These are phyloP conservation scores for Mastomys natalensis DNA, from an alignment of 2,113 vertebrate species.

Conservation along the genomic window DNA sequence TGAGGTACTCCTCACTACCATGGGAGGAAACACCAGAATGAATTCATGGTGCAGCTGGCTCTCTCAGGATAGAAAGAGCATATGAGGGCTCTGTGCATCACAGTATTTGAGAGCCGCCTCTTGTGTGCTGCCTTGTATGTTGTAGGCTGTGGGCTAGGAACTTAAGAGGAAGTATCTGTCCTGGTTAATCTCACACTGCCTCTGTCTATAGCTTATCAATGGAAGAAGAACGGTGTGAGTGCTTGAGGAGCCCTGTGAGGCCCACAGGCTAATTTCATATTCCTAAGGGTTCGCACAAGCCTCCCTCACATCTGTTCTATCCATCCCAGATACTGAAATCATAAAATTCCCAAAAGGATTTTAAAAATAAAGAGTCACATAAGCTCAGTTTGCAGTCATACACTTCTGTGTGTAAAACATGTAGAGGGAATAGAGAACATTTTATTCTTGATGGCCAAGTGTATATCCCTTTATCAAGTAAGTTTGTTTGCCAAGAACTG, in stretches of 20 bases:
- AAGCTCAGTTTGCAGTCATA: not conserved
- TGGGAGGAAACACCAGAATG: too few species aligned
- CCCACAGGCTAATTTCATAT: not conserved
- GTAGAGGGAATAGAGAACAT: not conserved
- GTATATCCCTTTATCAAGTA: not conserved
- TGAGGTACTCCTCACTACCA: not conserved
- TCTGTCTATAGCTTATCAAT: not conserved
- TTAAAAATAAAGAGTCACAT: not conserved
- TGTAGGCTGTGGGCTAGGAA: not conserved
- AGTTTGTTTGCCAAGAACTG: not conserved
- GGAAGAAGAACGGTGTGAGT: not conserved
- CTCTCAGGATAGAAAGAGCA: not conserved
- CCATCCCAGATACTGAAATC: not conserved
- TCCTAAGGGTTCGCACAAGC: not conserved
- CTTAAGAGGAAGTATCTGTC: not conserved
- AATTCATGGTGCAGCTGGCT: not conserved
- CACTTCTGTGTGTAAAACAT: not conserved
- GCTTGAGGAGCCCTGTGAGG: not conserved
- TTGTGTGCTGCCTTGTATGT: not conserved
- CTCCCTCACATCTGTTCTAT: not conserved
- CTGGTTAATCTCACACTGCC: not conserved
- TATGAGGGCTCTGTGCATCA: not conserved
- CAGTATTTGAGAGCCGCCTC: not conserved
- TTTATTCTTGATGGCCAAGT: conserved; percentile 10
- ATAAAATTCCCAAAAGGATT: not conserved